phyloP scores from a whole-genome alignment of 1,140 invertebrate genomes.

The Laupala kohalensis region DNA sequence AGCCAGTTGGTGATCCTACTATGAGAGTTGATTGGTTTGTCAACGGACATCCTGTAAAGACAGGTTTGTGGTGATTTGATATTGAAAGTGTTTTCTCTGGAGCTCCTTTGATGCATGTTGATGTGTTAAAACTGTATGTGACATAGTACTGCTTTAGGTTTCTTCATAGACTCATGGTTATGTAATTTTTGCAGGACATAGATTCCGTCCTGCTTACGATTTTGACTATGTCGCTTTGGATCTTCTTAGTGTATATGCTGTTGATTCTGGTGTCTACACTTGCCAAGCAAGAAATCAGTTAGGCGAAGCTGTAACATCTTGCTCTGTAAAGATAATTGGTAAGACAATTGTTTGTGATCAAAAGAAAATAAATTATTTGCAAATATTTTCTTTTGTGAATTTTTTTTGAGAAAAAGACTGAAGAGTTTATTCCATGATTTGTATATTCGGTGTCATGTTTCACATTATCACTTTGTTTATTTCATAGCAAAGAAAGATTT shows the following conservation, averaged over 20 bases:
- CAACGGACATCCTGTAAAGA: slow-evolving; percentile 77
- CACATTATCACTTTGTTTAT: not conserved
- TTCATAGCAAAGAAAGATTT: slow-evolving; percentile 65
- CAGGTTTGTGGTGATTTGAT: slow-evolving; percentile 23
- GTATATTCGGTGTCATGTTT: not conserved
- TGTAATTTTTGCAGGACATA: slow-evolving; percentile 48
- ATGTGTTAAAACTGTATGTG: not conserved
- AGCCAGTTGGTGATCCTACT: slow-evolving; percentile 85
- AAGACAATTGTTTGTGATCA: slow-evolving; percentile 16
- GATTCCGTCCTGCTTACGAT: slow-evolving; percentile 91
- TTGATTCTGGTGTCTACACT: slow-evolving; percentile 92
- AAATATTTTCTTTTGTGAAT: not conserved
- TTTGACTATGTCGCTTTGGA: slow-evolving; percentile 96
- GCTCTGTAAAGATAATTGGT: slow-evolving; percentile 66
- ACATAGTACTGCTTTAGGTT: not conserved
- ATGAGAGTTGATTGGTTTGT: slow-evolving; percentile 97
- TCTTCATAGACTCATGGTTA: not conserved
- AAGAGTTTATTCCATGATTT: not conserved
- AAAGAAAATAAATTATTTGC: not conserved
- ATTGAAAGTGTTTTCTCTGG: not conserved
- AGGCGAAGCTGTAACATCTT: slow-evolving; percentile 88
- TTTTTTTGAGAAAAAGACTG: not conserved
- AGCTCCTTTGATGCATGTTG: not conserved
- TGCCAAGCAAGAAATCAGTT: slow-evolving; percentile 82
- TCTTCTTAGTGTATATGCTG: slow-evolving; percentile 87